Evolutionary conservation across 53 echinoderm and acorn worm genomes (phyloP).

Genomic region (Patiria pectinifera): DNA sequence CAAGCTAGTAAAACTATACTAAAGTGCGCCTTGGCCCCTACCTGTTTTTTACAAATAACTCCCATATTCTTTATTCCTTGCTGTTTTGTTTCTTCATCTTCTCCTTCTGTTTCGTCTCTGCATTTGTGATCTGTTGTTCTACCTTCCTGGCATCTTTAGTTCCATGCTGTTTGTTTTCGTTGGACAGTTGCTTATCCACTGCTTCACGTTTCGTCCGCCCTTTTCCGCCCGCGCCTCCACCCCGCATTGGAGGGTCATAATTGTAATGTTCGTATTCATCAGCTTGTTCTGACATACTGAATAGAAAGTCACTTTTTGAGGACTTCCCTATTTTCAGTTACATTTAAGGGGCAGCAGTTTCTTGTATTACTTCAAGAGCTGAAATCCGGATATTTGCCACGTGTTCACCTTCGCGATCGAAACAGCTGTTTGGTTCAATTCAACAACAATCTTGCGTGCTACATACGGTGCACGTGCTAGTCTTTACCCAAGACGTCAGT

Average conservation of each 20-base stretch:
- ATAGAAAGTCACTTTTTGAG: background rate
- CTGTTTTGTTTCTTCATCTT: conserved; percentile 91
- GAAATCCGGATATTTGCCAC: no score
- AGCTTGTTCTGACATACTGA: conserved; percentile 69
- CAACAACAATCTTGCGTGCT: no score
- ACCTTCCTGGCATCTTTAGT: conserved; percentile 76
- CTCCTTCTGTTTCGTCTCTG: conserved; percentile 90
- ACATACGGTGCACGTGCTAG: no score
- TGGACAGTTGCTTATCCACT: conserved; percentile 61
- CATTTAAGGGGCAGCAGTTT: no score
- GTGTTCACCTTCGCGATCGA: no score
- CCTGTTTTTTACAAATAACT: background rate
- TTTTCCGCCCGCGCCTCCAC: conserved; percentile 79
- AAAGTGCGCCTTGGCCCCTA: no score
- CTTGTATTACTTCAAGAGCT: no score
- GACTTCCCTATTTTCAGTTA: no score
- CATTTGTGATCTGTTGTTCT: conserved; percentile 87
- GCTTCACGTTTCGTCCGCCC: conserved; percentile 82
- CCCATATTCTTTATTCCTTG: conserved; percentile 61
- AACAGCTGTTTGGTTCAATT: no score
- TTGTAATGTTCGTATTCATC: conserved; percentile 87
- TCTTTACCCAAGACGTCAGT: no score
- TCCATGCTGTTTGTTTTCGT: conserved; percentile 67
- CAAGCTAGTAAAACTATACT: no score
- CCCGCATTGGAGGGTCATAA: conserved; percentile 78